Base-by-base conservation (phyloP, 2,888 invertebrate species). In the Leistus spinibarbis region DNA sequence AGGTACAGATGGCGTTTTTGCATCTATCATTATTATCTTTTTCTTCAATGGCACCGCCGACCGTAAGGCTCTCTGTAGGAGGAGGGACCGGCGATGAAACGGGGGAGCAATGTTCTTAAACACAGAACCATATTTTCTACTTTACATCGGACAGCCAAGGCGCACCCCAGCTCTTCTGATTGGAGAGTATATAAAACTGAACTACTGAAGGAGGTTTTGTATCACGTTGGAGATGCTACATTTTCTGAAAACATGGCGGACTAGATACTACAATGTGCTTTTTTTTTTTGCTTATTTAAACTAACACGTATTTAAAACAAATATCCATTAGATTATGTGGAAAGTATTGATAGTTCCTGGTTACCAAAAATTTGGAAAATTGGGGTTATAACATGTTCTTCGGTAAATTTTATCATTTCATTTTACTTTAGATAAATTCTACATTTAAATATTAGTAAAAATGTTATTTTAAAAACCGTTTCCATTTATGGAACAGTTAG, bases 11-110 rank as follows among this genome's bases (percentile, higher is more conserved):
- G 71, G 64, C 24, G 64, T 54, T 17, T 24, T 64, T 64, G 16
- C 54, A 63, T 70, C 54, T 54, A 54, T 70, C 71, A 71, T 71
- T 71, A 71, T 71, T 64, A 64, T 64, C 71, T 54, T 13, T 40
- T 60, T 22, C 60, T 20, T 22, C 60, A 60, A 19, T 17, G 22
- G 20, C 60, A 60, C 60, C 7, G 19, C 60, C 60, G 2, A 20
- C 19, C 22, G 20, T n/a, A 16, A 2, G 17, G 17, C 7, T 60
- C 19, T 5, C 60, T 60, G 17, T 10, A 2, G 7, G 40, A n/a
- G n/a, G n/a, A n/a, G n/a, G n/a, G n/a, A n/a, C n/a, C 40, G 13
- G 40, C 40, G 40, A 40, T 40, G 40, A 40, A 40, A 40, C 40
- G 40, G 40, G n/a, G 40, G 40, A 40, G 40, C 40, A 40, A 19